Conservation (phyloP, 1,140 invertebrate genomes). For the Drosophila carrolli region DNA sequence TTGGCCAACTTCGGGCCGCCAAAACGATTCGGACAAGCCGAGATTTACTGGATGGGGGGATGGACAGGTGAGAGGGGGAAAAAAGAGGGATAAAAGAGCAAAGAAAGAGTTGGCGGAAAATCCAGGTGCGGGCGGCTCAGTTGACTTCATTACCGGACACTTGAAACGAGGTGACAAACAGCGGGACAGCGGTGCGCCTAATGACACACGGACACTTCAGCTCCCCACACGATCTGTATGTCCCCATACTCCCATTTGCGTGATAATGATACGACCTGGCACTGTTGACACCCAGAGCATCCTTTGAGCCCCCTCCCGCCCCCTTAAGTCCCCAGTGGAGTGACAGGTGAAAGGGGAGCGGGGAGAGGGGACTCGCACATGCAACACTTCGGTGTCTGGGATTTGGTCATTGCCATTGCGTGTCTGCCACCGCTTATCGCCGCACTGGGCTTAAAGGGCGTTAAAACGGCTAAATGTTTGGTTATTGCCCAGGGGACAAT, state of each 20-base stretch:
- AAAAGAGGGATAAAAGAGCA: background rate
- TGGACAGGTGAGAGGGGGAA: conserved; percentile 20
- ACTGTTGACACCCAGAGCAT: conserved; percentile 60
- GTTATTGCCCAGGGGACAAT: conserved; percentile 60
- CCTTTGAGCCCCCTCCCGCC: conserved; percentile 41
- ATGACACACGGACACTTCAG: conserved; percentile 64
- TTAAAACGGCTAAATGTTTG: conserved; percentile 73
- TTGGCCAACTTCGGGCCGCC: background rate
- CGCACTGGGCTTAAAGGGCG: conserved; percentile 52
- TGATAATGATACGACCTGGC: conserved; percentile 72
- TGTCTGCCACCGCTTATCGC: conserved; percentile 61
- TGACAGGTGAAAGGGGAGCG: conserved; percentile 54
- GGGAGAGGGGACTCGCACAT: conserved; percentile 45
- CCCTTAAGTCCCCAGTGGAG: conserved; percentile 35
- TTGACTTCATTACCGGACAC: conserved; percentile 80
- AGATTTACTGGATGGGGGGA: background rate
- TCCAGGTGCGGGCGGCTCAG: conserved; percentile 62
- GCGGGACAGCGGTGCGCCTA: conserved; percentile 58
- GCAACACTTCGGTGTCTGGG: conserved; percentile 44
- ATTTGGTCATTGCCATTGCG: conserved; percentile 53
- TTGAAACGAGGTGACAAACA: conserved; percentile 66
- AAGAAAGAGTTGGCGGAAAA: conserved; percentile 8
- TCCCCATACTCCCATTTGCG: conserved; percentile 1
- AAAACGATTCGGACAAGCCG: conserved; percentile 17
- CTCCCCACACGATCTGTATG: conserved; percentile 36